Base-by-base conservation (phyloP, 2,888 invertebrate genomes). In the Coenonympha glycerion region DNA sequence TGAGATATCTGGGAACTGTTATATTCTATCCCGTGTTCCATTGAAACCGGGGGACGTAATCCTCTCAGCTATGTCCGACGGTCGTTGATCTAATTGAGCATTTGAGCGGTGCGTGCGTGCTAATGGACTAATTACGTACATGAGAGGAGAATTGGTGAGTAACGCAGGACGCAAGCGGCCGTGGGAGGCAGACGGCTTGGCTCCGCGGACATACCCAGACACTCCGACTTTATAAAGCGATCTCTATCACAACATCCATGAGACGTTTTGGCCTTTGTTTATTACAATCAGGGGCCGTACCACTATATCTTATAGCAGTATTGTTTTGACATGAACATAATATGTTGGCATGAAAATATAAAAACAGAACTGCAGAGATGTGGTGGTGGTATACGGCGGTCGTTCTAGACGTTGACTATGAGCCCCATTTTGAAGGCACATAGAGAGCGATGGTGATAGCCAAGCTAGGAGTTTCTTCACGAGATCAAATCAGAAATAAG, bases 131-230 rank as follows among this genome's bases (percentile, higher is more conserved):
- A 86, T 87, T 87, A 84, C 73, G 84, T 69, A 69, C 65, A 80
- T 78, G 76, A 74, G 73, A 73, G 66, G 76, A 66, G 79, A 83
- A 83, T 79, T 83, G 83, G 80, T 86, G 85, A 86, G 73, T 84
- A 83, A 76, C 63, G 73, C 81, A 79, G 82, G 80, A 80, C 78
- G 80, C 66, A 71, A 63, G 62, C 64, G 73, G 58, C 63, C 83
- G 85, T 85, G 86, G 86, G 86, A 73, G 84, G 81, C 71, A 87
- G 86, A 87, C 86, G 77, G 86, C 85, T 66, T 86, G 86, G 85
- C 85, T 79, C 86, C 85, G 66, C 47, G 47, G 37, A 47, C 47
- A 50, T 49, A n/a, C n/a, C n/a, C n/a, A n/a, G n/a, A n/a, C n/a
- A 55, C 31, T 36, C 47, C 44, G 39, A 47, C 39, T 39, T 47